phyloP scores from a whole-genome alignment of 2,113 vertebrate genomes.

The zebrafish (Danio rerio) region GRCz12tu NC_133186.1:20505501-20506000 shows the following conservation, averaged over 20 bases:
- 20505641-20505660: slow-evolving; percentile 92
- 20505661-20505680: slow-evolving; percentile 89
- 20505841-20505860: slow-evolving; percentile 87
- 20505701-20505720: slow-evolving; percentile 81
- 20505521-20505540: too few relatives aligned
- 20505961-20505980: neutral
- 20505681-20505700: slow-evolving; percentile 95
- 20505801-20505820: slow-evolving; percentile 15
- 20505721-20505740: slow-evolving; percentile 26
- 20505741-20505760: neutral
- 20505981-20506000: neutral
- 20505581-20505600: neutral
- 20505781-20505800: slow-evolving; percentile 14
- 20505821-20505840: slow-evolving; percentile 14
- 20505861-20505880: slow-evolving; percentile 86
- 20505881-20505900: slow-evolving; percentile 90
- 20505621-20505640: slow-evolving; percentile 78
- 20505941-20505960: slow-evolving; percentile 37
- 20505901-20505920: slow-evolving; percentile 95
- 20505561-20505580: too few relatives aligned
- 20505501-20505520: too few relatives aligned
- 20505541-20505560: too few relatives aligned
- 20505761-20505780: slow-evolving; percentile 28
- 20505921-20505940: slow-evolving; percentile 84
- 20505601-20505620: neutral